Conservation (phyloP, 2,797 vertebrate genomes). For the Lutjanus campechanus region DNA sequence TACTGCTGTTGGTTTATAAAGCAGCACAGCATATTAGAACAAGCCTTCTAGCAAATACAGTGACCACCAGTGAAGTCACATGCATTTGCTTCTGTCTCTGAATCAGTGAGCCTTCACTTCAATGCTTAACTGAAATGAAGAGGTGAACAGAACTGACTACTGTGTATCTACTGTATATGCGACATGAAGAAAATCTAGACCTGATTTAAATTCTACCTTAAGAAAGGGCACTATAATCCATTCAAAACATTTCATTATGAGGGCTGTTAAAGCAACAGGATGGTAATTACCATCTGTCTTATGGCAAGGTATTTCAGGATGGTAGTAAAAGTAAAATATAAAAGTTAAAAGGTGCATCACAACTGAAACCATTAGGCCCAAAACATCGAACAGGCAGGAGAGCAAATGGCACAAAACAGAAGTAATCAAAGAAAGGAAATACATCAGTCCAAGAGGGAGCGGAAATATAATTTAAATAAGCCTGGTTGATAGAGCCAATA, state of each 20-base stretch:
- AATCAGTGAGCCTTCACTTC: too few relatives aligned
- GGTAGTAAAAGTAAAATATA: too few relatives aligned
- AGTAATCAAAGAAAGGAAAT: background rate
- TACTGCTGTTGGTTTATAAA: too few relatives aligned
- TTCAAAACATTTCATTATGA: conserved; percentile 16
- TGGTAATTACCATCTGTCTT: conserved; percentile 29
- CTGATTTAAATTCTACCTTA: background rate
- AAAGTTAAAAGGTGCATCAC: conserved; percentile 3
- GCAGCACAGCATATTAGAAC: too few relatives aligned
- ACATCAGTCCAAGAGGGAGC: background rate
- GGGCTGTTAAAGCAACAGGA: conserved; percentile 1
- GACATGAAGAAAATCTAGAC: background rate
- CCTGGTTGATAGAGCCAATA: too few relatives aligned
- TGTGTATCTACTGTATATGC: background rate
- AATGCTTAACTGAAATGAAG: background rate
- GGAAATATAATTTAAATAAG: background rate
- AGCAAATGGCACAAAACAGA: background rate
- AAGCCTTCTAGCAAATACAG: too few relatives aligned
- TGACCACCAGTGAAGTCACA: too few relatives aligned
- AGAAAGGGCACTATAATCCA: conserved; percentile 14
- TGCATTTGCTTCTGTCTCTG: too few relatives aligned
- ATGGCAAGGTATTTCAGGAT: conserved; percentile 11
- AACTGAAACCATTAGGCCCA: conserved; percentile 3
- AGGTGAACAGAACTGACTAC: background rate
- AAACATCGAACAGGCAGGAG: background rate